These are phyloP conservation scores for Carcharodon carcharias DNA, from an alignment of 2,797 vertebrate species.

Conservation along the genomic window DNA sequence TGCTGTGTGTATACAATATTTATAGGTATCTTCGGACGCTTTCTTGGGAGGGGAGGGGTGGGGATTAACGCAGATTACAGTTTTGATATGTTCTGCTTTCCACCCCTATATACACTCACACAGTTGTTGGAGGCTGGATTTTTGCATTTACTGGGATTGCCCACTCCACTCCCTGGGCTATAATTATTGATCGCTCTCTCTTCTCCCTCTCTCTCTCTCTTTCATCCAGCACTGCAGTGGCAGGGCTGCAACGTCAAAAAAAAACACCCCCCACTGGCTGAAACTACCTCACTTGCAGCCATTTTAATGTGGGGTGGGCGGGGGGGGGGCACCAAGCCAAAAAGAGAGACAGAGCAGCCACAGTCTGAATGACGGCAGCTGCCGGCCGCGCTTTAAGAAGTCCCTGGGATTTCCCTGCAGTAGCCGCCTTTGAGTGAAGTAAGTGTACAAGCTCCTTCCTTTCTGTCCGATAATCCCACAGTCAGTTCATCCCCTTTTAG, in stretches of 20 bases:
- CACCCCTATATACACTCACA: conserved; percentile 36
- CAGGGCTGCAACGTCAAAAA: conserved; percentile 54
- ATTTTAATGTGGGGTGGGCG: conserved; percentile 44
- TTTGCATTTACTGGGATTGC: conserved; percentile 50
- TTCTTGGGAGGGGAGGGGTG: not conserved
- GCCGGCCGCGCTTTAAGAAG: not conserved
- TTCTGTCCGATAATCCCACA: not conserved
- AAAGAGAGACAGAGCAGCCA: conserved; percentile 50
- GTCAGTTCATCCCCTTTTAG: not conserved
- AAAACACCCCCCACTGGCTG: conserved; percentile 44
- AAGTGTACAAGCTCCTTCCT: not conserved
- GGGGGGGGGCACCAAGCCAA: conserved; percentile 36
- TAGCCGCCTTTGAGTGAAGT: conserved; percentile 3
- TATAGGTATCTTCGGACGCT: not conserved
- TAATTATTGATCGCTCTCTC: conserved; percentile 50
- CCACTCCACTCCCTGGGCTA: conserved; percentile 57
- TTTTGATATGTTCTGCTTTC: conserved; percentile 11
- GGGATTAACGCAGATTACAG: conserved; percentile 43
- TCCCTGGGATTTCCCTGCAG: not conserved
- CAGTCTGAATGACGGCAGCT: not conserved
- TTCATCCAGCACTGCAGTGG: conserved; percentile 63
- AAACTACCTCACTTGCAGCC: conserved; percentile 49
- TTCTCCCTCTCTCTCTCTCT: conserved; percentile 44
- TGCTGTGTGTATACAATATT: not conserved
- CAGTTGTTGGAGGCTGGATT: conserved; percentile 49